Percentiles rank a stretch among this genome's conserved stretches.
Evolutionary conservation across 2,888 invertebrate genomes (phyloP).

Genomic region (Chorisops tibialis): DNA sequence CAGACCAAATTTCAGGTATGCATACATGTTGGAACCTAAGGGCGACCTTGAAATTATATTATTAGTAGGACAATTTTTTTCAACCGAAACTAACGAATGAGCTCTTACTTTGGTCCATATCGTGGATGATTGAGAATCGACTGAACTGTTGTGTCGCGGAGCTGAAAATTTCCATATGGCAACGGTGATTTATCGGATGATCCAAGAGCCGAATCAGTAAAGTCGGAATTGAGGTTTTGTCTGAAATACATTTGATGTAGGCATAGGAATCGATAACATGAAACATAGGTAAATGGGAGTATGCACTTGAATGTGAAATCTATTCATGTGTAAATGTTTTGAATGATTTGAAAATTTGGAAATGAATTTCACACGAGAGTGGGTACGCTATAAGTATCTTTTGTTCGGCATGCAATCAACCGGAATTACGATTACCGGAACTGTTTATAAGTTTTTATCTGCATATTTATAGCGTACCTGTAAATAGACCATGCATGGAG

Average conservation of each 20-base stretch:
- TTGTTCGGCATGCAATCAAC: slow-evolving; percentile 20
- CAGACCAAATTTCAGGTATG: slow-evolving; percentile 89
- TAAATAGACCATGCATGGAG: slow-evolving; percentile 95
- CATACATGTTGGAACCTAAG: slow-evolving; percentile 86
- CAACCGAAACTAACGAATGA: background rate
- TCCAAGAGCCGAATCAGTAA: slow-evolving; percentile 89
- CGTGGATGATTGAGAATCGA: slow-evolving; percentile 79
- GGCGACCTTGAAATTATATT: slow-evolving; percentile 63
- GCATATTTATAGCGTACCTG: slow-evolving; percentile 57
- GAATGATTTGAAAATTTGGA: background rate
- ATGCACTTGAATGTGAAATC: background rate
- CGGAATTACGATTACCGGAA: slow-evolving; percentile 26
- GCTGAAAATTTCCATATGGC: slow-evolving; percentile 91
- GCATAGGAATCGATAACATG: slow-evolving; percentile 4
- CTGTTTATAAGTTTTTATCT: background rate
- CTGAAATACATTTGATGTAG: slow-evolving; percentile 54
- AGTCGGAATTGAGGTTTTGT: slow-evolving; percentile 92
- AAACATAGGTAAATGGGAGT: slow-evolving; percentile 3
- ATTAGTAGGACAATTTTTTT: background rate
- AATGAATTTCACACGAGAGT: slow-evolving; percentile 15
- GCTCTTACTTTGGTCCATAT: slow-evolving; percentile 80
- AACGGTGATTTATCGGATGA: slow-evolving; percentile 89
- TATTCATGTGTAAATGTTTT: slow-evolving; percentile 17
- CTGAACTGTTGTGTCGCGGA: slow-evolving; percentile 89
- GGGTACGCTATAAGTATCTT: background rate